phyloP scores from a whole-genome alignment of 2,113 vertebrate genomes.

The Menura novaehollandiae region DNA sequence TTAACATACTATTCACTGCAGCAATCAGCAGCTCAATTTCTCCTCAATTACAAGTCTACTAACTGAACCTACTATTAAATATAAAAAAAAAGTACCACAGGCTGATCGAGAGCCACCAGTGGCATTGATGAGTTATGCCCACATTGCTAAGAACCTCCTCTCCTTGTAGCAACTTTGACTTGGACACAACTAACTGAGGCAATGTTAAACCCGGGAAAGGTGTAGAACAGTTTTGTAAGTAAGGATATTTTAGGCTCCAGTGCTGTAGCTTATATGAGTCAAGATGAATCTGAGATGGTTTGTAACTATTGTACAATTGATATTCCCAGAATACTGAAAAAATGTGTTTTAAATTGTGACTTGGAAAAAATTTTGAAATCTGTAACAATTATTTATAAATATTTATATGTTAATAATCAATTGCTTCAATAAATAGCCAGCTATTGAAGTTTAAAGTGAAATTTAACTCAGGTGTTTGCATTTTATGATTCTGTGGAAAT shows the following conservation, averaged over 20 bases:
- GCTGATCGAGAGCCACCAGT: fast-evolving
- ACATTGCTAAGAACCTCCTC: neutral
- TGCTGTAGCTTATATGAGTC: neutral
- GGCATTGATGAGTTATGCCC: neutral
- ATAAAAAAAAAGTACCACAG: neutral
- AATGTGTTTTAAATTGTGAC: neutral
- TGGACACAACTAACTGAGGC: neutral
- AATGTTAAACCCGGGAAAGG: neutral
- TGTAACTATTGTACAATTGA: neutral
- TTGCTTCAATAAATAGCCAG: neutral
- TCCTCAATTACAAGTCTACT: neutral
- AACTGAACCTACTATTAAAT: neutral
- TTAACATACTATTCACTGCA: neutral
- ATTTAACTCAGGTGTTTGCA: neutral
- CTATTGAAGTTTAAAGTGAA: neutral
- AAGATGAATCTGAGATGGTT: neutral
- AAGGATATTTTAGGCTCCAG: neutral
- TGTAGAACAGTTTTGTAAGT: neutral
- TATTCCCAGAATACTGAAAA: neutral
- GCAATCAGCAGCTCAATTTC: neutral
- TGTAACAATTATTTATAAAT: neutral
- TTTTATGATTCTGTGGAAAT: neutral
- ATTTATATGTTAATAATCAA: neutral
- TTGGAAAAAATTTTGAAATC: neutral
- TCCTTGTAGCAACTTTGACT: neutral